phyloP scores from a whole-genome alignment of 2,113 vertebrate genomes.

The Varanus salvator region DNA sequence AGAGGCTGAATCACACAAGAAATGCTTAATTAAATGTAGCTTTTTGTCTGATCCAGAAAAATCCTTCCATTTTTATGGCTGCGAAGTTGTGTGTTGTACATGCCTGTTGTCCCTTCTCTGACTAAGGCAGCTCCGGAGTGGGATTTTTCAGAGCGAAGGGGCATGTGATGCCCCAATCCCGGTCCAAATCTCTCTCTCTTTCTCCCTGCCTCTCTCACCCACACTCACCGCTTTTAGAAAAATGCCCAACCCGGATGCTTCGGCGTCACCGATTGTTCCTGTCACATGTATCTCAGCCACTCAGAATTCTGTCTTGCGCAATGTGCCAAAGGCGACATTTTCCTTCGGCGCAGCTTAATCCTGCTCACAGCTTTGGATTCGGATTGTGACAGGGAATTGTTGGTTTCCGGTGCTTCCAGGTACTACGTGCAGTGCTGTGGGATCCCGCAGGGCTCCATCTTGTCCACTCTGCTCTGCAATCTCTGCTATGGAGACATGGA shows the following conservation, averaged over 20 bases:
- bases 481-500: constrained; percentile 97
- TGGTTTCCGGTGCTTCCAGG: constrained; percentile 70
- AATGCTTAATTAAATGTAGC: neutral
- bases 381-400: neutral
- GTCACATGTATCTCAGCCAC: neutral
- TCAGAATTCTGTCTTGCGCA: neutral
- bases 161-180: neutral
- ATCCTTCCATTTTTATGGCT: neutral
- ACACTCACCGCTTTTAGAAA: neutral
- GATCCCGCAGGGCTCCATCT: constrained; percentile 91
- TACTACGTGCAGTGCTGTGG: constrained; percentile 86
- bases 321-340: neutral
- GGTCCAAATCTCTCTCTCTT: neutral
- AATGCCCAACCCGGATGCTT: neutral
- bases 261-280: neutral
- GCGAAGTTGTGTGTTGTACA: neutral
- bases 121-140: neutral
- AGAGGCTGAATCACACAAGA: neutral
- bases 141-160: neutral
- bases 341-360: neutral
- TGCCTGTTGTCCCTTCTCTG: neutral
- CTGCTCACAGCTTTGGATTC: neutral
- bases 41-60: neutral
- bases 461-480: constrained; percentile 91
- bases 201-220: too few relatives aligned